Evolutionary conservation across 2,113 vertebrate genomes (phyloP).

Genomic region (Notarius lentiginosus): DNA sequence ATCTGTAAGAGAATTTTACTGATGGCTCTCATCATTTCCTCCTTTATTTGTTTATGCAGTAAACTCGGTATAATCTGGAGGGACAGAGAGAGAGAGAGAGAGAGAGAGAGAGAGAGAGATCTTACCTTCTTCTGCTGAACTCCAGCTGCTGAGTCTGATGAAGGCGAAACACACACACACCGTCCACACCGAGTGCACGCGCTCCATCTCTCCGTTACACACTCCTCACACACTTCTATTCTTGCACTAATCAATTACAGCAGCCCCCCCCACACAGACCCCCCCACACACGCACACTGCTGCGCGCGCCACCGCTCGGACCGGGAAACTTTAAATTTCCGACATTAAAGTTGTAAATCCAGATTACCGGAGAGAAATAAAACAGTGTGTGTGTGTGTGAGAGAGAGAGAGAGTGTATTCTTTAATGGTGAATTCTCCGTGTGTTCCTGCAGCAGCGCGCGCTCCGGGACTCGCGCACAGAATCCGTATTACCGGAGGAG

Average conservation of each 20-base stretch:
- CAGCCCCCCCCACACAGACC: background rate
- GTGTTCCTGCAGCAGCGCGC: background rate
- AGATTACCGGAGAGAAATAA: background rate
- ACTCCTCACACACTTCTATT: background rate
- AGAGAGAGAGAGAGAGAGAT: background rate
- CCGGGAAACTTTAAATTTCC: background rate
- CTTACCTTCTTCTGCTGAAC: conserved; percentile 19
- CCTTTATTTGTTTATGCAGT: no score
- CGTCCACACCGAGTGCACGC: conserved; percentile 11
- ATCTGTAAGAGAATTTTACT: no score
- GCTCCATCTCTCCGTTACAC: conserved; percentile 5
- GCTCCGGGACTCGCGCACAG: background rate
- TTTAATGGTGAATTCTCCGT: background rate
- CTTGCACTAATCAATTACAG: conserved; percentile 8
- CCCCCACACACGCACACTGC: background rate
- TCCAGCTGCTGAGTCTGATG: conserved; percentile 9
- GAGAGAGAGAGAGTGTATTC: background rate
- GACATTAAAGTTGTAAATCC: conserved; percentile 14
- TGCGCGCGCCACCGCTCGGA: background rate
- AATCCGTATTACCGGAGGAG: background rate
- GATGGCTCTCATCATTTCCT: no score
- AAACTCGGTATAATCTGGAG: no score
- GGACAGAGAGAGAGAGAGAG: background rate
- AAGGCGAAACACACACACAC: conserved; percentile 16
- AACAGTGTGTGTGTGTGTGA: background rate